Evolutionary conservation across 30 jellyfish, hydroid and myxozoan species (phyloP), one percentile per base, ranked within the genome.

Genomic region (Cassiopea andromeda): DNA sequence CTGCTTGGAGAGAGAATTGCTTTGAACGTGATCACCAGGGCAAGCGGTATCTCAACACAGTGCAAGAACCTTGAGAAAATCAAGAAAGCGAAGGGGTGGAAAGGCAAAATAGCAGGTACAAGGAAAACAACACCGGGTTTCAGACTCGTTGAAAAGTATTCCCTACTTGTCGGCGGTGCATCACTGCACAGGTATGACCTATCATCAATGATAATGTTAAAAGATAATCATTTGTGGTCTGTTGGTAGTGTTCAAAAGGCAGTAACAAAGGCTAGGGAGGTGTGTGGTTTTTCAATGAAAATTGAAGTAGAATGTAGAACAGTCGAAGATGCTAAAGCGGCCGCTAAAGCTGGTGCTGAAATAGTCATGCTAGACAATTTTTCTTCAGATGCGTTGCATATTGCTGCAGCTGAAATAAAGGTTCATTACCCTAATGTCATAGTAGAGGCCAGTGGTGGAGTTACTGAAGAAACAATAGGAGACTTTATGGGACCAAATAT

Each of bases 61-160:
- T 76, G 93, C 57, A 77, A 85, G 66, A 81, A 60, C 54, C 71
- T 88, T 76, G 57, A 60, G 7, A 87, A 64, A n/a, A 78, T 89
- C 43, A 89, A 85, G 75, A 44, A 19, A 15, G 50, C 16, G 38
- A 50, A 64, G 71, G 60, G 47, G 2, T 89, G 97, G 97, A 59
- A 75, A 7, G 98, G 97, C 18, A 92, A 90, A 81, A 60, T 93
- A 12, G 98, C 98, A 43, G 97, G 97, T 46, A 93, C 98, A 7
- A 71, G 98, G 44, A 93, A 93, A 81, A 93, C 98, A 7, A 93
- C 98, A 2, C 98, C 98, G 13, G 97, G 97, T 1, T 93, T 89
- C 64, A 45, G 98, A 47, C 48, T 80, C 2, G 97, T 84, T 44
- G 98, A 93, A 67, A 93, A 93, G 73, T 93, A 93, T 60, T 87